These are phyloP conservation scores for Adelges cooleyi DNA, from an alignment of 1,140 invertebrate species.

Conservation along the genomic window DNA sequence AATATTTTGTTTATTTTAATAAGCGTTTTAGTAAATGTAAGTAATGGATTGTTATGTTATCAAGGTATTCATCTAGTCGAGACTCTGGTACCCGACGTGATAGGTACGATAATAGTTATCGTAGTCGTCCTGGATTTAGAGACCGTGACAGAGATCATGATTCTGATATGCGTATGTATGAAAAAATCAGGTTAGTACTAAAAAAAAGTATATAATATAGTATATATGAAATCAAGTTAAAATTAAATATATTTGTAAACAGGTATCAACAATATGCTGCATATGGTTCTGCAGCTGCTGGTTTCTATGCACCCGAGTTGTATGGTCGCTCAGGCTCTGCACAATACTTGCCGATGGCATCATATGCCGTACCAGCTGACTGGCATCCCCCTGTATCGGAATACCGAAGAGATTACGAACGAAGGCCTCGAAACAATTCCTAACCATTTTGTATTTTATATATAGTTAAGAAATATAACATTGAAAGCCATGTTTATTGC, in stretches of 20 bases:
- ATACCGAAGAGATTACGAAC: conserved; percentile 19
- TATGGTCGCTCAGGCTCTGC: conserved; percentile 1
- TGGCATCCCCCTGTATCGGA: conserved; percentile 16
- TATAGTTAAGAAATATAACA: not conserved
- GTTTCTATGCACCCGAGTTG: conserved; percentile 8
- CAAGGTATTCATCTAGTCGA: conserved; percentile 18
- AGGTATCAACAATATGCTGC: conserved; percentile 27
- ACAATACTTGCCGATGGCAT: not conserved
- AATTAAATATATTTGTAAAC: not conserved
- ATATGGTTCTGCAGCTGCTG: conserved; percentile 14
- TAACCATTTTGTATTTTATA: conserved; percentile 3
- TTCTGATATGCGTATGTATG: conserved; percentile 24
- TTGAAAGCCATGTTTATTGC: not conserved
- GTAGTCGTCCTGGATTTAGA: conserved; percentile 2
- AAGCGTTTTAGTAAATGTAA: too few relatives aligned
- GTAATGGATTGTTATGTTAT: not conserved
- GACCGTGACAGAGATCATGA: conserved; percentile 14
- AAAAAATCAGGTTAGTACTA: conserved; percentile 15
- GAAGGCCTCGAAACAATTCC: conserved; percentile 22
- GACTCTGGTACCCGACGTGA: conserved; percentile 1
- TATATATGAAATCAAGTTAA: not conserved
- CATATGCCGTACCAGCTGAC: conserved; percentile 1
- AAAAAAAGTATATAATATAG: not conserved
- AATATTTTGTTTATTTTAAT: not conserved
- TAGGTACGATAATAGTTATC: conserved; percentile 12